Evolutionary conservation across 2,113 vertebrate genomes (phyloP).

Genomic region (Hemichromis elongatus): DNA sequence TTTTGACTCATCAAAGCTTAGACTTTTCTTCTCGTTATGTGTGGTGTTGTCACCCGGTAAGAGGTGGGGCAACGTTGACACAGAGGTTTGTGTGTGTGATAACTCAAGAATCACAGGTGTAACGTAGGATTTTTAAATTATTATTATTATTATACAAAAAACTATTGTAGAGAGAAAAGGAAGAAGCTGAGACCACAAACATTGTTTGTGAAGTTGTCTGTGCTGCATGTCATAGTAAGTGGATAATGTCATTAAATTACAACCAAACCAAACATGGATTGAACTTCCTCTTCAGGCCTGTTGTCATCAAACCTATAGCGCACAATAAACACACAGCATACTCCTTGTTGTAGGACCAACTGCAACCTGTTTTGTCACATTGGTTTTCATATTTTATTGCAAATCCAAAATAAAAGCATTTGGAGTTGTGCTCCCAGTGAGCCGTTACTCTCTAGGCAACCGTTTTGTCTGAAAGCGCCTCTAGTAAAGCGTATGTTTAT

Average conservation of each 20-base stretch:
- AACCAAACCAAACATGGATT: background rate
- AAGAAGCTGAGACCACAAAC: background rate
- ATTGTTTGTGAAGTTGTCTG: background rate
- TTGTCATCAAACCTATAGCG: background rate
- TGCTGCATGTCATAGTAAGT: background rate
- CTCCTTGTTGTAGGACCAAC: background rate
- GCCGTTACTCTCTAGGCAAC: background rate
- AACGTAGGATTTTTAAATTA: fast-evolving
- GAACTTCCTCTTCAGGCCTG: background rate
- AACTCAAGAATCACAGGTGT: background rate
- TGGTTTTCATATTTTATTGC: background rate
- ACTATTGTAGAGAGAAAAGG: background rate
- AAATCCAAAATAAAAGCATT: background rate
- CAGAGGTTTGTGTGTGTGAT: background rate
- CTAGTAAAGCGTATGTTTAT: background rate
- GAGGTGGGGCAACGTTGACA: background rate
- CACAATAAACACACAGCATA: background rate
- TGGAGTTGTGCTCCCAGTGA: background rate
- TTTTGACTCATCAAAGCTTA: background rate
- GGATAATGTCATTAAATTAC: fast-evolving
- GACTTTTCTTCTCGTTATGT: fast-evolving
- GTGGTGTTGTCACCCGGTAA: background rate
- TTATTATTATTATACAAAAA: too few relatives aligned
- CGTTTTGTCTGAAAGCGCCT: background rate
- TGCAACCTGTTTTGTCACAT: background rate